Evolutionary conservation across 1,140 invertebrate species (phyloP).

Genomic region (Leptinotarsa undecemlineata): DNA sequence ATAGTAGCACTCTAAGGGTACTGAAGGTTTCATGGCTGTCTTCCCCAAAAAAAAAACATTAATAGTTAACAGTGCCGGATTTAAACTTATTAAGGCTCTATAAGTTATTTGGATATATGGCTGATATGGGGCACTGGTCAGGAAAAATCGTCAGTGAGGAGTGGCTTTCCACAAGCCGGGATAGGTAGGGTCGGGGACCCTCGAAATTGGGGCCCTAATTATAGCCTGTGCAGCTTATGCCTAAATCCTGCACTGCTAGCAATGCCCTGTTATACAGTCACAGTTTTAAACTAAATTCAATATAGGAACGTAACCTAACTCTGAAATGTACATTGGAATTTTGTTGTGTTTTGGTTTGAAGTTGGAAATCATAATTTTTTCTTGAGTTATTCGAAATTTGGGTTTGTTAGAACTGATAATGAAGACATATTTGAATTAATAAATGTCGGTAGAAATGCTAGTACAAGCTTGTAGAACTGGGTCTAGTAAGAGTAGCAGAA

Average conservation of each 20-base stretch:
- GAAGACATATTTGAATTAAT: not conserved
- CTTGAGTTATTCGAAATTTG: not conserved
- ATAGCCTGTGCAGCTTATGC: too few species aligned
- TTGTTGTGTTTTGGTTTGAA: not conserved
- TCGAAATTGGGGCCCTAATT: too few species aligned
- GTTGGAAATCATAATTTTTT: too few species aligned
- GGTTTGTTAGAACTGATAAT: not conserved
- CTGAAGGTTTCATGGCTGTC: not conserved
- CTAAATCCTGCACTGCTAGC: too few species aligned
- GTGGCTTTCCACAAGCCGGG: too few species aligned
- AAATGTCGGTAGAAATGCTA: not conserved
- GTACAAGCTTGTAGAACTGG: not conserved
- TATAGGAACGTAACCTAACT: not conserved
- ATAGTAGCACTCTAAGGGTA: not conserved
- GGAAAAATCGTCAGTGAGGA: too few species aligned
- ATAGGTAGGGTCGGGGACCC: too few species aligned
- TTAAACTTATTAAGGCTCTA: too few species aligned
- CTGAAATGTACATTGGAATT: not conserved
- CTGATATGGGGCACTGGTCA: too few species aligned
- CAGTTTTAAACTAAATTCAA: not conserved
- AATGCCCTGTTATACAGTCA: too few species aligned
- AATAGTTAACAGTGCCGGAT: not conserved
- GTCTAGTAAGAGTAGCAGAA: too few species aligned
- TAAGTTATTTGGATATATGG: too few species aligned
- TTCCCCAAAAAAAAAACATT: not conserved